A percentile compares a stretch with the other conserved stretches of the same genome.
Conservation (phyloP, 2,113 vertebrate genomes). For the Nanorana parkeri region DNA sequence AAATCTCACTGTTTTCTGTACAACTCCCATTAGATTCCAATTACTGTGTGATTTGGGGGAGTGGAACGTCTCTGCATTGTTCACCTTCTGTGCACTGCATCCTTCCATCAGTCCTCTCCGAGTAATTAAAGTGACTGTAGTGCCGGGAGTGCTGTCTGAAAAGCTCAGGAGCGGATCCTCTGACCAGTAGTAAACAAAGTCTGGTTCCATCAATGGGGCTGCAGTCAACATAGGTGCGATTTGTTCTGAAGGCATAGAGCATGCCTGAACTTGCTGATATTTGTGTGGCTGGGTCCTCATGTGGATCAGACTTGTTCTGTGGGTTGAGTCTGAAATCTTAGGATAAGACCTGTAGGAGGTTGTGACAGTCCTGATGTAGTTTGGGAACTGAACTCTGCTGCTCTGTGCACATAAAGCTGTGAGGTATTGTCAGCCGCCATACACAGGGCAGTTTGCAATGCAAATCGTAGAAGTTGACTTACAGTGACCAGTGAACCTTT, state of each 20-base stretch:
- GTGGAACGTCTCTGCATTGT: not conserved
- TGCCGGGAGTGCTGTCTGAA: not conserved
- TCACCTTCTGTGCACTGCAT: conserved; percentile 1
- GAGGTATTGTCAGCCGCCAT: not conserved
- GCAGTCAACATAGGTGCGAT: not conserved
- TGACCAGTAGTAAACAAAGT: not conserved
- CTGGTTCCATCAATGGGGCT: no score
- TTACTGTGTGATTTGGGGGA: conserved; percentile 32
- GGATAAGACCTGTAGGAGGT: not conserved
- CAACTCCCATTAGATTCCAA: conserved; percentile 24
- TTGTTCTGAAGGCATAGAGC: not conserved
- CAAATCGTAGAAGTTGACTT: conserved; percentile 17
- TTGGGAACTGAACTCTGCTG: not conserved
- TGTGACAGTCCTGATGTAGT: not conserved
- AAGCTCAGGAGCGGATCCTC: not conserved
- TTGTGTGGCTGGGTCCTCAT: conserved; percentile 7
- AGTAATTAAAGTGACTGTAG: conserved; percentile 28
- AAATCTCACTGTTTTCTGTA: not conserved
- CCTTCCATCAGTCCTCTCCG: conserved; percentile 18
- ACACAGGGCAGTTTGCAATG: conserved; percentile 5
- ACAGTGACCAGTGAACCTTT: not conserved
- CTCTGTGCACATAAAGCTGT: not conserved
- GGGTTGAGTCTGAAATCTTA: not conserved
- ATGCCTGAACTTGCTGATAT: conserved; percentile 2
- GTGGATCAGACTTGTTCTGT: conserved; percentile 5